These are phyloP conservation scores for Rana temporaria DNA, from an alignment of 2,113 vertebrate genomes.

Conservation along the genomic window DNA sequence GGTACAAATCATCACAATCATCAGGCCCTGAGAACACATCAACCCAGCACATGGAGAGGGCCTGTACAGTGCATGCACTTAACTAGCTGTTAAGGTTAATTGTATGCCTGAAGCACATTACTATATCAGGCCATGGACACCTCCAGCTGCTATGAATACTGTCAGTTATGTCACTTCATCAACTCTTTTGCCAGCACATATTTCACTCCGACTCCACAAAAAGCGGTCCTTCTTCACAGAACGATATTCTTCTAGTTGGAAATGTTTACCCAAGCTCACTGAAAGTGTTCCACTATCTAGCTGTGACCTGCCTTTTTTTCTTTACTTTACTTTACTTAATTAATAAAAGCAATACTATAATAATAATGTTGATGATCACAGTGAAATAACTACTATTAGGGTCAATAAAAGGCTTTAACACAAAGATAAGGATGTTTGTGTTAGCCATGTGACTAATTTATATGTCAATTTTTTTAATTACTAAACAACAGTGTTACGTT, in stretches of 20 bases:
- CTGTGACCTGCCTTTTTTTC: not conserved
- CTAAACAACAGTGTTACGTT: too few relatives aligned
- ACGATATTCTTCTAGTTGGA: not conserved
- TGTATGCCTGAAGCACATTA: slow-evolving; percentile 51
- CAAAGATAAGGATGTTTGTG: too few relatives aligned
- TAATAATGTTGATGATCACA: too few relatives aligned
- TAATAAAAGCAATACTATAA: too few relatives aligned
- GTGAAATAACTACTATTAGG: too few relatives aligned
- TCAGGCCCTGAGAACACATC: slow-evolving; percentile 16
- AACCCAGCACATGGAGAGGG: not conserved
- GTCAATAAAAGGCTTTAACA: too few relatives aligned
- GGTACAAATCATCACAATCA: slow-evolving; percentile 35
- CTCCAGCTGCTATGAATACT: slow-evolving; percentile 28
- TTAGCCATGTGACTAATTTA: too few relatives aligned
- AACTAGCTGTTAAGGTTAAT: slow-evolving; percentile 52
- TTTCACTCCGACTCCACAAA: slow-evolving; percentile 41
- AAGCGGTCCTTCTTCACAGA: slow-evolving; percentile 4
- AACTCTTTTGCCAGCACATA: slow-evolving; percentile 10
- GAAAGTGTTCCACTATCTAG: not conserved
- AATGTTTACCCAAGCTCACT: not conserved
- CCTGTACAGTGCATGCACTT: slow-evolving; percentile 13
- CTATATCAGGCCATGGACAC: slow-evolving; percentile 46
- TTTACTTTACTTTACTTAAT: too few relatives aligned
- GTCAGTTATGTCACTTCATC: slow-evolving; percentile 50
- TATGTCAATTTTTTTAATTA: too few relatives aligned